These are phyloP conservation scores for Listrodromus nycthemerus DNA, from an alignment of 2,888 invertebrate species.

Conservation along the genomic window DNA sequence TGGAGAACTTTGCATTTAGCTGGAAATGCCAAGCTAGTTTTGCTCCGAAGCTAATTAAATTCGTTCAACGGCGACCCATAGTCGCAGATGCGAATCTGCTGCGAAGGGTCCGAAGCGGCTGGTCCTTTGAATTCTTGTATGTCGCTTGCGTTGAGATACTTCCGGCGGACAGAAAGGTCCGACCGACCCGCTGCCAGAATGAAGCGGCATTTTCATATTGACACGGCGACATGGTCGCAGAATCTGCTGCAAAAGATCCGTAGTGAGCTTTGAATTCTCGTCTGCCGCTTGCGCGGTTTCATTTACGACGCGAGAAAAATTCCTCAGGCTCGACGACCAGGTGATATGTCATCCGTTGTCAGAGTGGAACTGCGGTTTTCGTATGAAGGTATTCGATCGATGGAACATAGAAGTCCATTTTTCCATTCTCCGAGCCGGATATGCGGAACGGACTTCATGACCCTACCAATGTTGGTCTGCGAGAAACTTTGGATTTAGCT, in stretches of 20 bases:
- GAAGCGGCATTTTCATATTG: neutral
- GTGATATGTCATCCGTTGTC: neutral
- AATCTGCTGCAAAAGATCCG: neutral
- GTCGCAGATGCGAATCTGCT: no score
- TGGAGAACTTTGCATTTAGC: constrained; percentile 9
- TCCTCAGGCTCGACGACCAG: neutral
- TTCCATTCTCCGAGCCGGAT: neutral
- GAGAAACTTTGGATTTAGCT: constrained; percentile 12
- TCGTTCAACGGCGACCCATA: neutral
- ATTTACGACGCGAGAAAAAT: neutral
- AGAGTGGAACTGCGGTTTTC: neutral
- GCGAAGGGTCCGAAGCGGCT: no score
- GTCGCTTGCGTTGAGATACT: neutral
- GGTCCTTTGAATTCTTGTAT: no score
- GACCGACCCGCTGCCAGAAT: neutral
- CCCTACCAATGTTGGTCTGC: neutral
- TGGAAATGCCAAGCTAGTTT: neutral
- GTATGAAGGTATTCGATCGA: neutral
- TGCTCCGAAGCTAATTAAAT: constrained; percentile 4
- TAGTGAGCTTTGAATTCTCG: neutral
- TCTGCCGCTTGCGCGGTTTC: neutral
- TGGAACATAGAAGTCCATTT: neutral
- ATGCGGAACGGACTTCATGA: no score
- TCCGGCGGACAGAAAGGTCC: neutral
- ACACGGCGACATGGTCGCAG: no score